A percentile compares a stretch with the other conserved stretches of the same genome.
Conservation (phyloP, 2,797 vertebrate species). For the Ceyx erithaca region DNA sequence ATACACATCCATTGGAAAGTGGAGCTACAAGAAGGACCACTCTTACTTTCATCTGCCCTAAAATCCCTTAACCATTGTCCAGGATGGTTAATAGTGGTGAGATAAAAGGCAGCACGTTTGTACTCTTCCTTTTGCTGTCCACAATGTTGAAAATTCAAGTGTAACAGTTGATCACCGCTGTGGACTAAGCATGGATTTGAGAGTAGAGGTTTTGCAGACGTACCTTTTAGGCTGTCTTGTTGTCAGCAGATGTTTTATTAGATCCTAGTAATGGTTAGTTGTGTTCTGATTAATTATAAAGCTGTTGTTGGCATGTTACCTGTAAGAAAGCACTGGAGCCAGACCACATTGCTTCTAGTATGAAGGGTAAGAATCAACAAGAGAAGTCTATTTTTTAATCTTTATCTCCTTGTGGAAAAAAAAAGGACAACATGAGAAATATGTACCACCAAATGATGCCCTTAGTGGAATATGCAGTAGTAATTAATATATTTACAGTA, state of each 20-base stretch:
- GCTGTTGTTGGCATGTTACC: neutral
- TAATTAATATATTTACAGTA: neutral
- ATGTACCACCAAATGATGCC: neutral
- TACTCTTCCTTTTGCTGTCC: neutral
- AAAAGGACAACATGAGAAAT: fast-evolving
- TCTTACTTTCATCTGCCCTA: neutral
- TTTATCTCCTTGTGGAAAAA: neutral
- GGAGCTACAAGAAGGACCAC: neutral
- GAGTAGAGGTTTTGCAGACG: neutral
- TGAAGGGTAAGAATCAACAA: neutral
- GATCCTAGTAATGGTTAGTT: neutral
- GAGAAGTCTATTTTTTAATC: neutral
- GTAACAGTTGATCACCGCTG: neutral
- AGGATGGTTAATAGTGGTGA: neutral
- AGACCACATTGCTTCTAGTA: neutral
- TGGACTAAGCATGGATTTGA: neutral
- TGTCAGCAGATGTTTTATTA: neutral
- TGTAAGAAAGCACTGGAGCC: neutral
- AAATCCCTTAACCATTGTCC: neutral
- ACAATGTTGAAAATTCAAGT: neutral
- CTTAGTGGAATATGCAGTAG: neutral
- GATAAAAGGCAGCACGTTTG: neutral
- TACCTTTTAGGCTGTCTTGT: neutral
- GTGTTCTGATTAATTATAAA: neutral
- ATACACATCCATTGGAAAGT: neutral